Conservation (phyloP, 2,888 invertebrate species). For the Pteria penguin region DNA sequence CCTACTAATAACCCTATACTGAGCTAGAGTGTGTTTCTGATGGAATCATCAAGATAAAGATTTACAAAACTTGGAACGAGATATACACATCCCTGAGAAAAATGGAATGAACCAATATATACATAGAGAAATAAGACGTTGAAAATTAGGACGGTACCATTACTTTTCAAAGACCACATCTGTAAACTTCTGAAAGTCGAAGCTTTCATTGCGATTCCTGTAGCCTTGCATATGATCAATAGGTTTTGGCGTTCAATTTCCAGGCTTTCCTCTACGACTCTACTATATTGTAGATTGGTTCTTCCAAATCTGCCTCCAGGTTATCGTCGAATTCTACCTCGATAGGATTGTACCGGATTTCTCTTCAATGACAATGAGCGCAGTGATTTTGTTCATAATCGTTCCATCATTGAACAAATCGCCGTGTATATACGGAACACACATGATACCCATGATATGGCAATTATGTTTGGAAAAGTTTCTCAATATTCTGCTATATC, state of each 20-base stretch:
- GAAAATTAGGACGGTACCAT: too few relatives aligned
- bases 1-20: too few relatives aligned
- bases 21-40: too few relatives aligned
- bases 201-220: slow-evolving; percentile 16
- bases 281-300: slow-evolving; percentile 34
- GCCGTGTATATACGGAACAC: slow-evolving; percentile 51
- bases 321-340: slow-evolving; percentile 24
- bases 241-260: slow-evolving; percentile 19
- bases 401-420: slow-evolving; percentile 24
- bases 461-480: slow-evolving; percentile 25
- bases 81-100: too few relatives aligned
- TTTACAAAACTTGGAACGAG: too few relatives aligned
- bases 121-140: too few relatives aligned
- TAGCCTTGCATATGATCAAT: slow-evolving; percentile 4
- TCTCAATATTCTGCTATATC: slow-evolving; percentile 42
- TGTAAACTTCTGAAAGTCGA: slow-evolving; percentile 5
- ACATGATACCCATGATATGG: slow-evolving; percentile 55
- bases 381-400: not conserved
- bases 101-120: too few relatives aligned
- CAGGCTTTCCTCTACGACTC: slow-evolving; percentile 1
- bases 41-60: too few relatives aligned
- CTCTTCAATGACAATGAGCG: not conserved
- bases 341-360: slow-evolving; percentile 29
- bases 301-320: slow-evolving; percentile 18
- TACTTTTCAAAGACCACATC: too few relatives aligned